Conservation (phyloP, 2,888 invertebrate genomes). For the Idaea biselata region DNA sequence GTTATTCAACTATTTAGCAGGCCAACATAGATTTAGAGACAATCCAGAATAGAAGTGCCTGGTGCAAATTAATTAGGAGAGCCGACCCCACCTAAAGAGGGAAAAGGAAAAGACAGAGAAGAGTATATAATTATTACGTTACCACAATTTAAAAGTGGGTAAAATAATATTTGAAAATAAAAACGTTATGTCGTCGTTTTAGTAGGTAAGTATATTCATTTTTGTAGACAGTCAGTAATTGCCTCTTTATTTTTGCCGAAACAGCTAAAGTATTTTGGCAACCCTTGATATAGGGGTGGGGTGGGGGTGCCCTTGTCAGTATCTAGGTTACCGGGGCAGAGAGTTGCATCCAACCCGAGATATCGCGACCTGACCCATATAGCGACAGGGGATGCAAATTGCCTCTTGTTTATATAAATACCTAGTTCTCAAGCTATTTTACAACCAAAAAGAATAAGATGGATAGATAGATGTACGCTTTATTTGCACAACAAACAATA, state of each 20-base stretch:
- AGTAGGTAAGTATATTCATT: neutral
- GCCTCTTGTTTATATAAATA: slow-evolving; percentile 3
- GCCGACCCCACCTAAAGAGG: too few relatives aligned
- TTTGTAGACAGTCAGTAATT: neutral
- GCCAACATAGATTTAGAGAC: too few relatives aligned
- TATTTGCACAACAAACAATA: too few relatives aligned
- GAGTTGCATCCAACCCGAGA: slow-evolving; percentile 57
- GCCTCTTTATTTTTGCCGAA: neutral
- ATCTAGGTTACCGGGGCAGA: slow-evolving; percentile 66
- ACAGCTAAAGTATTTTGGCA: slow-evolving; percentile 10
- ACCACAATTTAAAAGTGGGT: too few relatives aligned
- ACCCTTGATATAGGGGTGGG: slow-evolving; percentile 33
- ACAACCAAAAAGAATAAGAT: too few relatives aligned
- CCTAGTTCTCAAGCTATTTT: neutral
- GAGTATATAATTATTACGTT: too few relatives aligned
- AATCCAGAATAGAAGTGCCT: too few relatives aligned
- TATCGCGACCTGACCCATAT: slow-evolving; percentile 67
- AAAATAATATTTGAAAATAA: too few relatives aligned
- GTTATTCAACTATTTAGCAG: too few relatives aligned
- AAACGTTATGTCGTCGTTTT: neutral
- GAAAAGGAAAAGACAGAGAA: too few relatives aligned
- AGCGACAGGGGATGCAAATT: slow-evolving; percentile 26
- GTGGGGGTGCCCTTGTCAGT: slow-evolving; percentile 55
- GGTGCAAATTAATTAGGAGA: too few relatives aligned
- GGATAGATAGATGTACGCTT: too few relatives aligned